A percentile compares a stretch with the other conserved stretches of the same genome.
These are phyloP conservation scores for Pheosia gnoma DNA, from an alignment of 2,888 invertebrate species.

Conservation along the genomic window DNA sequence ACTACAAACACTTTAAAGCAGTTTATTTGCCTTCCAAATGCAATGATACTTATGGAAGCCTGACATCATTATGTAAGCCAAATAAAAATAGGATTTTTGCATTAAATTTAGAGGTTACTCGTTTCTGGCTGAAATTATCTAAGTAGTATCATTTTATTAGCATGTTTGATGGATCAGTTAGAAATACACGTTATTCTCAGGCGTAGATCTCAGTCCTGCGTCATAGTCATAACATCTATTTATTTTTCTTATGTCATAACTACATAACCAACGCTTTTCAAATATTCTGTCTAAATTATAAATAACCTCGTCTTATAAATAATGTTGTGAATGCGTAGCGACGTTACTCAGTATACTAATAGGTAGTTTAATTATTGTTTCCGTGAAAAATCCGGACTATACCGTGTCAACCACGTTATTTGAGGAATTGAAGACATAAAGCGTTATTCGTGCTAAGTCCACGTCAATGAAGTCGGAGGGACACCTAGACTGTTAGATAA, in stretches of 20 bases:
- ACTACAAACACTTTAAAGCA: background rate
- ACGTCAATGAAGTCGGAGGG: background rate
- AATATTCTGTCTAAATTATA: background rate
- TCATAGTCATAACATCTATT: background rate
- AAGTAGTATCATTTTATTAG: background rate
- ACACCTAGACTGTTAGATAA: background rate
- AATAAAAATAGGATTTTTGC: background rate
- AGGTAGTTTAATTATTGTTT: background rate
- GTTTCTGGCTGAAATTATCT: too few relatives aligned
- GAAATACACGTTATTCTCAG: background rate
- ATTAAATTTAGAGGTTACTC: background rate
- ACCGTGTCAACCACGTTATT: background rate
- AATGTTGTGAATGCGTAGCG: background rate
- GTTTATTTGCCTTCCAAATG: background rate
- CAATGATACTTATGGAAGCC: background rate
- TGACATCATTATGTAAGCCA: background rate
- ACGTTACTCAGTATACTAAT: background rate
- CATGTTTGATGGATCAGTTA: background rate
- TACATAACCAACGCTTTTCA: background rate
- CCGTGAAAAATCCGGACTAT: background rate
- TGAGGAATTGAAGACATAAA: background rate
- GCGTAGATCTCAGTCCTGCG: background rate
- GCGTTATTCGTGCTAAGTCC: background rate
- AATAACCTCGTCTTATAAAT: background rate
- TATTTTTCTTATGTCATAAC: slow-evolving; percentile 1